Conservation (phyloP, 2,797 vertebrate species). For the Megaceryle alcyon region DNA sequence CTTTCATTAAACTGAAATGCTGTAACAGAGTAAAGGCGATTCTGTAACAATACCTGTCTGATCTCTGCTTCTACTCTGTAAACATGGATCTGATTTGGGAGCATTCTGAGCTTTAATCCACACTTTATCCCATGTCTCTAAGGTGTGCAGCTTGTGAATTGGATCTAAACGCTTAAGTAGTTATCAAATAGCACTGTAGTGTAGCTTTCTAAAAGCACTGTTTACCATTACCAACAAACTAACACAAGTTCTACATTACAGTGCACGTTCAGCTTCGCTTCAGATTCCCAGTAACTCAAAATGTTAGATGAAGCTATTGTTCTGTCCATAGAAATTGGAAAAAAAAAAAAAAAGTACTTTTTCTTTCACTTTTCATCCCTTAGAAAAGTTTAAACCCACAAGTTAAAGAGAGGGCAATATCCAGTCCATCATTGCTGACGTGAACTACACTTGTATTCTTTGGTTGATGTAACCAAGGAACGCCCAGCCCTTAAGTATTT, state of each 20-base stretch:
- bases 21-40: not conserved
- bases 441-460: not conserved
- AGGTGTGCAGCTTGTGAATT: not conserved
- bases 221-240: not conserved
- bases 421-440: not conserved
- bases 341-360: not conserved
- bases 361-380: not conserved
- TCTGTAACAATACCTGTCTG: no score
- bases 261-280: not conserved
- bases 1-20: not conserved
- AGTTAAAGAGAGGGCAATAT: not conserved
- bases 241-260: not conserved
- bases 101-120: not conserved
- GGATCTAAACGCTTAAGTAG: not conserved
- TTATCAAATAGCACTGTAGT: not conserved
- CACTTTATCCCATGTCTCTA: not conserved
- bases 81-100: not conserved
- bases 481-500: no score
- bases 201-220: not conserved
- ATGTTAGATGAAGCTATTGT: not conserved
- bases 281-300: not conserved
- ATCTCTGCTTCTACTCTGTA: not conserved
- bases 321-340: not conserved
- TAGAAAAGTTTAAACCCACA: not conserved
- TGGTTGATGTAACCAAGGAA: not conserved